phyloP scores from a whole-genome alignment of 2,113 vertebrate species.

The Proteles cristata region DNA sequence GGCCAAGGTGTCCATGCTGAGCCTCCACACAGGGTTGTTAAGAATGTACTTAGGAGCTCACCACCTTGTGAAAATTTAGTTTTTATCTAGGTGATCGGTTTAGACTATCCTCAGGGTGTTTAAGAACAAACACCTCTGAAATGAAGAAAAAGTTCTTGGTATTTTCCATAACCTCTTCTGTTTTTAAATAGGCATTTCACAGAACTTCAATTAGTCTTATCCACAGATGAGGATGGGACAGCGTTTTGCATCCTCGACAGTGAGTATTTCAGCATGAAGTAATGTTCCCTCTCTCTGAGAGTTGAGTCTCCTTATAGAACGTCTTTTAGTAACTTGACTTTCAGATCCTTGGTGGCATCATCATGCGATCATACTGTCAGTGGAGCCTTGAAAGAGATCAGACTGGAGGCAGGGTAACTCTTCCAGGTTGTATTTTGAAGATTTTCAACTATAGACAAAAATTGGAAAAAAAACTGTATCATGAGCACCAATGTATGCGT shows the following conservation, averaged over 20 bases:
- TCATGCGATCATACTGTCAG: background rate
- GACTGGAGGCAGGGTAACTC: background rate
- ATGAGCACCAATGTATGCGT: too few species aligned
- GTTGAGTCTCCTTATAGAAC: background rate
- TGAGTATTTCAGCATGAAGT: background rate
- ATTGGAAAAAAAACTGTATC: background rate
- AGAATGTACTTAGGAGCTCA: background rate
- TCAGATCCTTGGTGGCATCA: background rate
- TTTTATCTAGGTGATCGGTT: background rate
- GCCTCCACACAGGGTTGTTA: background rate
- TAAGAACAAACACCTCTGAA: conserved; percentile 8
- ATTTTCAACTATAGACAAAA: background rate
- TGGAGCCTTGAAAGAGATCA: background rate
- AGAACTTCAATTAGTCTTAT: background rate
- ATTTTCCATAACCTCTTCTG: background rate
- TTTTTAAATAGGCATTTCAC: background rate
- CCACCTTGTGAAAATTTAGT: background rate
- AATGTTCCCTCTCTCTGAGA: background rate
- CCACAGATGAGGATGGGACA: background rate
- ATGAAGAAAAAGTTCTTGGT: background rate
- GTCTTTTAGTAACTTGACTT: background rate
- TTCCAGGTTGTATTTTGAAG: background rate
- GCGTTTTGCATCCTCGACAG: background rate
- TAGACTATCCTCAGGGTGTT: background rate
- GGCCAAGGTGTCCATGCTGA: background rate